These are phyloP conservation scores for Leptoteleia sp. DNA, from an alignment of 1,140 invertebrate species.

Conservation along the genomic window DNA sequence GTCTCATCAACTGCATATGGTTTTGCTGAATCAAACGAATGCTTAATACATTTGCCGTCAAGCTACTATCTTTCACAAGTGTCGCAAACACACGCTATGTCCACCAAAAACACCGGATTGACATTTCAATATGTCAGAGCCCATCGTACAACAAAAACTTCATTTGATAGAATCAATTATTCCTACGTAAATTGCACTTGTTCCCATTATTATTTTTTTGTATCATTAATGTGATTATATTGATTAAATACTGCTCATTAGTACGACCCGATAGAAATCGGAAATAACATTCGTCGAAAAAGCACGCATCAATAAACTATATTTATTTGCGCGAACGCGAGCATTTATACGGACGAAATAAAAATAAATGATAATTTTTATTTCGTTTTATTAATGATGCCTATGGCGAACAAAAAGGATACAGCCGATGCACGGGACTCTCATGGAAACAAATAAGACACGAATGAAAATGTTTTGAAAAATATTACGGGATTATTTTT, in stretches of 20 bases:
- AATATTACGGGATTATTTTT: slow-evolving; percentile 38
- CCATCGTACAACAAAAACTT: slow-evolving; percentile 49
- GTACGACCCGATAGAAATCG: background rate
- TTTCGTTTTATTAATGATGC: slow-evolving; percentile 4
- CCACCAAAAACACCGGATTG: too few species aligned
- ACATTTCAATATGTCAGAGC: slow-evolving; percentile 57
- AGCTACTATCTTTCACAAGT: too few species aligned
- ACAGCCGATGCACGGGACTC: background rate
- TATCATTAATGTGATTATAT: slow-evolving; percentile 39
- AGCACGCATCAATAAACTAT: slow-evolving; percentile 5
- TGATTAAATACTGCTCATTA: slow-evolving; percentile 34
- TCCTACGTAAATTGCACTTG: slow-evolving; percentile 42
- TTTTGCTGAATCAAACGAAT: too few species aligned
- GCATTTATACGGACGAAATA: background rate
- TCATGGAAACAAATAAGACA: slow-evolving; percentile 6
- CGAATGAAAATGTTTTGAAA: slow-evolving; percentile 13
- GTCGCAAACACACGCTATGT: too few species aligned
- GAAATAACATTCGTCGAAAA: slow-evolving; percentile 4
- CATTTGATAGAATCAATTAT: slow-evolving; percentile 57
- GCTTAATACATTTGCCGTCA: too few species aligned
- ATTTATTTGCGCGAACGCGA: slow-evolving; percentile 7
- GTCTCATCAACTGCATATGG: too few species aligned
- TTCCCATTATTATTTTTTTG: slow-evolving; percentile 33
- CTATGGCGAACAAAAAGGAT: background rate
- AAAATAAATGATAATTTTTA: slow-evolving; percentile 8